Conservation (phyloP, 2,113 vertebrate species). For the Epinephelus moara region DNA sequence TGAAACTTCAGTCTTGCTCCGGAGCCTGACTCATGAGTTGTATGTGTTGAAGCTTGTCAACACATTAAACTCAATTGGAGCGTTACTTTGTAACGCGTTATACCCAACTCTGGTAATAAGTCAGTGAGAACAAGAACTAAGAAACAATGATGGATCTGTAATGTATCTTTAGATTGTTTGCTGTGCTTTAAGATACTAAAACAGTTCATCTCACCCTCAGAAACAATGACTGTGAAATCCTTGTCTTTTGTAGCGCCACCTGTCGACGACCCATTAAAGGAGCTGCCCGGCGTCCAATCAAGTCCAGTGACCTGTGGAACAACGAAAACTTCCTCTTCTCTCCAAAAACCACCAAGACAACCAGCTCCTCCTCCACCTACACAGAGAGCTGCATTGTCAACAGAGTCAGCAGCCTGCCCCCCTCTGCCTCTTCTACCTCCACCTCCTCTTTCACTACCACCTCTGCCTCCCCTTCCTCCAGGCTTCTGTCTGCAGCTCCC, state of each 20-base stretch:
- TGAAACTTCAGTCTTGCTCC: too few species aligned
- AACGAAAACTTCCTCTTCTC: constrained; percentile 79
- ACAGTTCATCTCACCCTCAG: too few species aligned
- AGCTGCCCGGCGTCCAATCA: constrained; percentile 90
- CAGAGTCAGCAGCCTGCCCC: constrained; percentile 51
- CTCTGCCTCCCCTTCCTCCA: constrained; percentile 15
- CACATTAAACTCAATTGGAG: too few species aligned
- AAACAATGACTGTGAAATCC: background rate
- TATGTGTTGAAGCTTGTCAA: too few species aligned
- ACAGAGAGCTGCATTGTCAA: constrained; percentile 64
- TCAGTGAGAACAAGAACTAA: too few species aligned
- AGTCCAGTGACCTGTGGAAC: constrained; percentile 85
- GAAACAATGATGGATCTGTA: background rate
- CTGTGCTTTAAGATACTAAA: background rate
- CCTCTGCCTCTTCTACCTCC: background rate
- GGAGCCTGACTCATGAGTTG: too few species aligned
- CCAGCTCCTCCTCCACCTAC: constrained; percentile 62
- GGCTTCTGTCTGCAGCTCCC: constrained; percentile 36
- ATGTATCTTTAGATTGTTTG: background rate
- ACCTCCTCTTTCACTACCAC: background rate
- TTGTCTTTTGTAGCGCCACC: constrained; percentile 85
- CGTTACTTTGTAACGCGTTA: too few species aligned
- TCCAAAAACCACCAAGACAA: constrained; percentile 66
- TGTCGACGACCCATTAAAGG: constrained; percentile 94
- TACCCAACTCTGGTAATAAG: too few species aligned